Evolutionary conservation across 2,888 invertebrate genomes (phyloP), one percentile per base, ranked within the genome.

Genomic region (Mesodorylaimus sp.): DNA sequence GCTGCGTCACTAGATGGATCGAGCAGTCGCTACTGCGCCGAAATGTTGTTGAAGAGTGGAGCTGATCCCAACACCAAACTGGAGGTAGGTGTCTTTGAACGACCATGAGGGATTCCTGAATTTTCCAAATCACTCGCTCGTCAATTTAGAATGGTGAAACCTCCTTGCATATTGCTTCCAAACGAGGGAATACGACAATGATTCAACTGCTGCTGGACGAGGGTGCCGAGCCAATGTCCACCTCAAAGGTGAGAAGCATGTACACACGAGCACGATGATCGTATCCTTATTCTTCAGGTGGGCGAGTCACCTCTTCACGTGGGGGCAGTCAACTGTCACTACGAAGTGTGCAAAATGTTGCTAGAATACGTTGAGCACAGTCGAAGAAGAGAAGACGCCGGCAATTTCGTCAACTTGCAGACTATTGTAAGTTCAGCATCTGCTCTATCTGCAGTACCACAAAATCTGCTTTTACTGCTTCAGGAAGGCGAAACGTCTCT

Each of bases 31-130:
- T 80, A 80, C 61, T 95, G 95, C 70, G 93, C 91, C 2, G 76
- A 93, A 58, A 93, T 97, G 91, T 73, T 97, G 55, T 73, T 97
- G 36, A 97, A 97, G 69, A 91, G 91, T 2, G 97, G 97, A 0
- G 95, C 95, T 7, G 84, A 88, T 52, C 87, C 93, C 1, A 95
- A 97, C 71, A 78, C 91, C 54, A 79, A 81, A 2, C 91, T 89
- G 52, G 86, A 88, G 67, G 89, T 71, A 51, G 32, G 38, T 13
- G 3, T 3, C 47, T 13, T 21, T 5, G 25, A 50, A 3, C n/a
- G n/a, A n/a, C n/a, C n/a, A n/a, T n/a, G n/a, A n/a, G 13, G n/a
- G 10, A 13, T 36, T 36, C 36, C 10, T 36, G 13, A n/a, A n/a
- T n/a, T n/a, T n/a, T n/a, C n/a, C n/a, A 37, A 16, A 50, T 13